Base-by-base conservation (phyloP, 2,797 vertebrate genomes). In the Pangasius macronema region DNA sequence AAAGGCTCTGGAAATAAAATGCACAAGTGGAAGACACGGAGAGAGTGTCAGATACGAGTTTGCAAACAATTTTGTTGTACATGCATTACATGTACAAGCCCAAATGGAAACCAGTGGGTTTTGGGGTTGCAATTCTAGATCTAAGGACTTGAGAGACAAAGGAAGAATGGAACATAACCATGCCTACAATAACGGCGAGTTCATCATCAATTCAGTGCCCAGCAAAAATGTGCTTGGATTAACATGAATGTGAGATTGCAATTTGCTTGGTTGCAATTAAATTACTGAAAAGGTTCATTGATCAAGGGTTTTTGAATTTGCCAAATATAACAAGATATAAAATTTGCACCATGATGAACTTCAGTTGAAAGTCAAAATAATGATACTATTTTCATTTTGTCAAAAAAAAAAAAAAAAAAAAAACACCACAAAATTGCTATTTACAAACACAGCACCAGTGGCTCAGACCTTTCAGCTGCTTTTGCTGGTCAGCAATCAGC, bases 1-100 rank as follows among this genome's bases (percentile, higher is more conserved):
- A 99, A 92, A 63, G 95, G 94, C 89, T 98, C 98, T 99, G 88
- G 13, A 68, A 67, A 79, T 5, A 76, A 76, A 75, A 75, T 14
- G 3, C 2, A 30, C 7, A 59, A 84, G 8, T 3, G 20, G 22
- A 73, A 70, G 30, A 61, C 24, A 16, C 7, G n/a, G 36, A n/a
- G 30, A 61, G 7, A 30, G 7, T 51, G 4, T 73, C 27, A 53
- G 30, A 36, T 30, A 13, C 6, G 18, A 36, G 30, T 55, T 36
- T 53, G 16, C n/a, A 33, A 77, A 22, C n/a, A 33, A n/a, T 51
- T 51, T 16, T 79, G 75, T 30, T 14, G 3, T 33, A 27, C n/a
- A 53, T 77, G n/a, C 49, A 53, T 55, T 13, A 20, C 30, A 53
- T 3, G 24, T 27, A 49, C 27, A 70, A 51, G n/a, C 30, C 51